These are phyloP conservation scores for Pollimyrus isidori DNA, from an alignment of 2,113 vertebrate species.

Conservation along the genomic window DNA sequence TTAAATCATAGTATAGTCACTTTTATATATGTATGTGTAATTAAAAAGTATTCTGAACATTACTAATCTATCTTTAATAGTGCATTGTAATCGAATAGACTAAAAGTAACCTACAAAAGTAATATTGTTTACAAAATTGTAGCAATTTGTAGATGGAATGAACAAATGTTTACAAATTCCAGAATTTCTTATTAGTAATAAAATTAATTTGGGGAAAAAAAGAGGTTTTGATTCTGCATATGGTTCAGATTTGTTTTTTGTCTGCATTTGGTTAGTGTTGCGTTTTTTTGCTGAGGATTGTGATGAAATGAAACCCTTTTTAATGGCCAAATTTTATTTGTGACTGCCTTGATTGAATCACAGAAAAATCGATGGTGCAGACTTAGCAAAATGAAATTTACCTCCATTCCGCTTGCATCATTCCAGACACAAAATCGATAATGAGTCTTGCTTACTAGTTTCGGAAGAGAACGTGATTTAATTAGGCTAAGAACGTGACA, in stretches of 20 bases:
- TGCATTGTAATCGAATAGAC: conserved; percentile 60
- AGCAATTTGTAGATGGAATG: conserved; percentile 48
- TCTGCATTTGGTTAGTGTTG: neutral
- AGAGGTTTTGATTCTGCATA: conserved; percentile 9
- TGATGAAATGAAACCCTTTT: conserved; percentile 35
- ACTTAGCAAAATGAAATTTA: conserved; percentile 36
- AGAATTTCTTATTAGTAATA: conserved; percentile 29
- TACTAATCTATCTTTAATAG: conserved; percentile 60
- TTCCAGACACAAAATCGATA: neutral
- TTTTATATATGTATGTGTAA: conserved; percentile 66
- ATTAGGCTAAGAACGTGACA: neutral
- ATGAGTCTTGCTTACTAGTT: neutral
- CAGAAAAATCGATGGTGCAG: conserved; percentile 17
- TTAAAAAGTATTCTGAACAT: conserved; percentile 58
- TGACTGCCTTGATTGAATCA: conserved; percentile 25
- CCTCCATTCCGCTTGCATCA: neutral
- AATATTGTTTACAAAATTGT: conserved; percentile 64
- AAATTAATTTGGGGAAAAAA: neutral
- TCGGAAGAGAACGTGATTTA: neutral
- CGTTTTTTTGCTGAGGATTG: conserved; percentile 36
- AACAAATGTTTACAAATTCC: conserved; percentile 61
- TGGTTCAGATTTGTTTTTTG: conserved; percentile 12
- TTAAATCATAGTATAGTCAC: conserved; percentile 58
- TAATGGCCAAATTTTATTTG: conserved; percentile 30
- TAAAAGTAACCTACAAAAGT: conserved; percentile 62